phyloP scores from a whole-genome alignment of 2,797 vertebrate genomes.

The Tadarida brasiliensis region DNA sequence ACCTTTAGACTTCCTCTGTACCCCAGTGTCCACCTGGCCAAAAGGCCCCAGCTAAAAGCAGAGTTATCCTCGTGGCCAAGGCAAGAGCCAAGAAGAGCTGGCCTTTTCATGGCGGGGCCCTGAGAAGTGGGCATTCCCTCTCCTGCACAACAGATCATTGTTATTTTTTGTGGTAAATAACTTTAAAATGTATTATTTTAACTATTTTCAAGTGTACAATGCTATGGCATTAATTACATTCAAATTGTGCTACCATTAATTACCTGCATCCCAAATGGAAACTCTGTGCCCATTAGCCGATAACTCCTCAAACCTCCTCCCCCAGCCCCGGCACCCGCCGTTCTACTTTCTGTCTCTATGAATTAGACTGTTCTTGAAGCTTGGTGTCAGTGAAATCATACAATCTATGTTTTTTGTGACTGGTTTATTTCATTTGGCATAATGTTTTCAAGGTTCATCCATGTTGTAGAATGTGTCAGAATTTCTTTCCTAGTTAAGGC shows the following conservation, averaged over 20 bases:
- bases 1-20: not conserved
- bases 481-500: not conserved
- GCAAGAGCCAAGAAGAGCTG: not conserved
- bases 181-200: not conserved
- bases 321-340: not conserved
- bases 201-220: not conserved
- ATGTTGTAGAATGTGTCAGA: not conserved
- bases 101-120: not conserved
- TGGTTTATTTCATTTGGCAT: not conserved
- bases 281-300: not conserved
- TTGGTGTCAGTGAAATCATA: not conserved
- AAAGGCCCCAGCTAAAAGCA: not conserved
- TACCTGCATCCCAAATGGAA: not conserved
- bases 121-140: not conserved
- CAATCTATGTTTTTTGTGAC: not conserved
- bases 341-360: not conserved
- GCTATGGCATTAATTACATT: not conserved
- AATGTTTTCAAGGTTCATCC: not conserved
- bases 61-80: not conserved
- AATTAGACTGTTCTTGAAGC: too few relatives aligned
- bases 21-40: not conserved
- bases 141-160: not conserved
- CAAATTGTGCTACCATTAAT: too few relatives aligned
- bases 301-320: too few relatives aligned
- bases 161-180: not conserved